Conservation (phyloP, 2,888 invertebrate species). For the Drosophila ochracea region DNA sequence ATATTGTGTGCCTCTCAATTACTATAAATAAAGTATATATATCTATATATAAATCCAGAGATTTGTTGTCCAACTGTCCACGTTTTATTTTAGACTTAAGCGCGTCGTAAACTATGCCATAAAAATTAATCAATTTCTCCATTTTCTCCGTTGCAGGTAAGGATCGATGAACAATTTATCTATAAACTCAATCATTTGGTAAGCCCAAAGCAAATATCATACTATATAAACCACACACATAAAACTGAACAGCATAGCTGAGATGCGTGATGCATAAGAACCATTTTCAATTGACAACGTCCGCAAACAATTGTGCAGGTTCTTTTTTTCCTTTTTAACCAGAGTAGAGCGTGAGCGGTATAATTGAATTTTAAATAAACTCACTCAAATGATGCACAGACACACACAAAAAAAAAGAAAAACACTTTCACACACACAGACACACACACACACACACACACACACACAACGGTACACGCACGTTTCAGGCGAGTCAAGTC, state of each 20-base stretch:
- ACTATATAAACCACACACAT: conserved; percentile 1
- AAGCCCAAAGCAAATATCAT: conserved; percentile 64
- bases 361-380: conserved; percentile 86
- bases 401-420: neutral
- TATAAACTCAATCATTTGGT: conserved; percentile 84
- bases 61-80: conserved; percentile 53
- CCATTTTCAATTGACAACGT: conserved; percentile 16
- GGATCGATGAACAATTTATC: conserved; percentile 84
- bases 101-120: neutral
- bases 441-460: conserved; percentile 1
- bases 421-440: neutral
- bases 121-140: conserved; percentile 42
- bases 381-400: conserved; percentile 37
- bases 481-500: conserved; percentile 15
- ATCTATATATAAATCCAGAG: conserved; percentile 22
- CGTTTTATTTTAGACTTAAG: conserved; percentile 38
- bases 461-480: conserved; percentile 10
- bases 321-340: conserved; percentile 9
- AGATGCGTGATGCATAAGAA: conserved; percentile 8
- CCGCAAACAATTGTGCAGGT: conserved; percentile 11
- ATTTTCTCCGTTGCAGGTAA: conserved; percentile 83
- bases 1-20: conserved; percentile 58
- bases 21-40: neutral
- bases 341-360: conserved; percentile 53
- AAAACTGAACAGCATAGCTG: conserved; percentile 4